Base-by-base conservation (phyloP, 1,140 invertebrate species). In the Drosophila teissieri region DNA sequence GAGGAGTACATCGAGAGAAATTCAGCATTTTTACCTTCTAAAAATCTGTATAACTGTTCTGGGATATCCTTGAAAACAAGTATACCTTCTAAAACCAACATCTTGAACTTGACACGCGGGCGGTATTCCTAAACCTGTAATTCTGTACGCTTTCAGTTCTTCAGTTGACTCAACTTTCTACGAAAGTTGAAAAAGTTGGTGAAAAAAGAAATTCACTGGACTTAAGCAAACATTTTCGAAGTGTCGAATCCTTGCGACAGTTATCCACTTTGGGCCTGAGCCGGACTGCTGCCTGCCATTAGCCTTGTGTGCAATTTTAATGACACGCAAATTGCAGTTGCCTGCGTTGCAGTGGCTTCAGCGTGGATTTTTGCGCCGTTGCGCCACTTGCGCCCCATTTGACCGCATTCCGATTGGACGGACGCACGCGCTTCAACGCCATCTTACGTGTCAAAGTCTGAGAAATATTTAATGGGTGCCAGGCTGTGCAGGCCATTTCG, bases 221-320 rank as follows among this genome's bases (percentile, higher is more conserved):
- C 45, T 10, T 19, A 3, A 24, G 36, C 2, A 10, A 5, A 27
- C 10, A 34, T 57, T 44, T 17, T 12, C 11, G 7, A 19, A 64
- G 61, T 64, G 61, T 58, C 27, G 19, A 12, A 34, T 45, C 45
- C 40, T 44, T 58, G 49, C 46, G 31, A 37, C 51, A 55, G 58
- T 70, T 63, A 70, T 44, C 72, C 72, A 77, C 78, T 69, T 64
- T 45, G 49, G 12, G 11, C 10, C 48, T 17, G 48, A 40, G 42
- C 39, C 52, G 74, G 75, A 57, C 51, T 56, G 34, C 69, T 57
- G 72, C 57, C 46, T 58, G 65, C 84, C 79, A 88, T 89, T 89
- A 90, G 85, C 84, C 84, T 90, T 89, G 84, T 90, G 73, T 90
- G 85, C 68, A 89, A 89, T 90, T 89, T 89, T 89, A 89, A 89